Percentiles rank a stretch among this genome's conserved stretches.
phyloP scores from a whole-genome alignment of 2,888 invertebrate genomes.

The Eupeodes luniger region DNA sequence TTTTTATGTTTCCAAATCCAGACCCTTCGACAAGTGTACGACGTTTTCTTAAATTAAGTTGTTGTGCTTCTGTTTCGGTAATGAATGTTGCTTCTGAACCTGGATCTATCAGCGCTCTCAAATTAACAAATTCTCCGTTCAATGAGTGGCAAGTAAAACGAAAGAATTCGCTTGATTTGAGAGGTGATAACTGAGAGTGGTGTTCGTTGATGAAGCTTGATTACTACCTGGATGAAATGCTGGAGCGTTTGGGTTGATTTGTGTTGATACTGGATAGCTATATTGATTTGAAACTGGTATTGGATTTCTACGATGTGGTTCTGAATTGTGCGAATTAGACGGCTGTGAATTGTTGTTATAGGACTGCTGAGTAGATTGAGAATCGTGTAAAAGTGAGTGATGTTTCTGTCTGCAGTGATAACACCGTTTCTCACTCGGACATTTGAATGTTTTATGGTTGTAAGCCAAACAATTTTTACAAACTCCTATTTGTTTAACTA shows the following conservation, averaged over 20 bases:
- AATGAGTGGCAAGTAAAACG: not conserved
- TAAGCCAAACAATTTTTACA: not conserved
- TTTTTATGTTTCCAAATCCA: conserved; percentile 1
- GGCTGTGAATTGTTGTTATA: not conserved
- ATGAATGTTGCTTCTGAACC: not conserved
- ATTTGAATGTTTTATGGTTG: too few relatives aligned
- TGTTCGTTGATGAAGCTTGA: not conserved
- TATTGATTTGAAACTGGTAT: not conserved
- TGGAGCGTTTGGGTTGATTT: not conserved
- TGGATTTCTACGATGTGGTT: too few relatives aligned
- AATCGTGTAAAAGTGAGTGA: not conserved
- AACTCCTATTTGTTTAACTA: not conserved
- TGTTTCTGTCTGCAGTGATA: not conserved
- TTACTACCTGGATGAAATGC: not conserved
- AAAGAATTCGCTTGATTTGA: too few relatives aligned
- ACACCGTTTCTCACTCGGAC: not conserved
- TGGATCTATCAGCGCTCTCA: not conserved
- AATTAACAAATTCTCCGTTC: not conserved
- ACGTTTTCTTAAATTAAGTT: conserved; percentile 5
- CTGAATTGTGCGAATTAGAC: too few relatives aligned
- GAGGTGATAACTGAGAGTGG: not conserved
- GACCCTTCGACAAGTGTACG: not conserved
- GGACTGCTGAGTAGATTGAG: not conserved
- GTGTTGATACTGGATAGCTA: not conserved
- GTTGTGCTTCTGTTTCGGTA: not conserved